Percentiles rank a stretch among this genome's conserved stretches.
Conservation (phyloP, 2,113 vertebrate species). For the Hylia prasina region DNA sequence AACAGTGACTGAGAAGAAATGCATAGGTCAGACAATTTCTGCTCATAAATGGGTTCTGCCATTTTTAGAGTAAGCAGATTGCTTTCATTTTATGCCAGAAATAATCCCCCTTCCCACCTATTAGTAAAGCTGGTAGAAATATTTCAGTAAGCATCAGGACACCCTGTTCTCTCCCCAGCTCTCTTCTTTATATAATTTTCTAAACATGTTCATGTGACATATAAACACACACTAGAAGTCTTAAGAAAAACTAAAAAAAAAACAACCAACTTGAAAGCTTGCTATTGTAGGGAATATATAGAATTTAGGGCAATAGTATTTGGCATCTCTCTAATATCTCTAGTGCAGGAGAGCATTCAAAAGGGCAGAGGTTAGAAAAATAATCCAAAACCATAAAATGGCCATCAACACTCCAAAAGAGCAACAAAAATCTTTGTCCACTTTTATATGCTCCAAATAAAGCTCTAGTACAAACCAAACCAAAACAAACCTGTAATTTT, state of each 20-base stretch:
- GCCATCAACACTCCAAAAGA: neutral
- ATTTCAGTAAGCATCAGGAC: neutral
- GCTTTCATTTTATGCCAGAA: neutral
- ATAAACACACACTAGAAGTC: neutral
- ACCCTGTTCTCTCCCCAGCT: neutral
- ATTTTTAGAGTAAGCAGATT: neutral
- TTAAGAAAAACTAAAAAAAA: neutral
- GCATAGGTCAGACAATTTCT: neutral
- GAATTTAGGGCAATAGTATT: neutral
- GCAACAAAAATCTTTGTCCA: neutral
- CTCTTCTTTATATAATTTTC: neutral
- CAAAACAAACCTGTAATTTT: neutral
- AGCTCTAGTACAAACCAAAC: neutral
- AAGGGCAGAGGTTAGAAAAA: neutral
- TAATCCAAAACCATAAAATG: neutral
- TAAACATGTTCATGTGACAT: neutral
- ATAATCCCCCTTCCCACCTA: neutral
- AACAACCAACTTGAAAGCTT: neutral
- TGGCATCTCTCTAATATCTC: neutral
- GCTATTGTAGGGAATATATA: neutral
- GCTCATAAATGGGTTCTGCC: neutral
- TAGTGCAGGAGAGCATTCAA: neutral
- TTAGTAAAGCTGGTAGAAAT: neutral
- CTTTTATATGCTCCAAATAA: neutral
- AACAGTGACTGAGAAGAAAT: neutral